Percentiles rank a stretch among this genome's conserved stretches.
Conservation (phyloP, 1,140 invertebrate genomes). For the Drosophila insularis region DNA sequence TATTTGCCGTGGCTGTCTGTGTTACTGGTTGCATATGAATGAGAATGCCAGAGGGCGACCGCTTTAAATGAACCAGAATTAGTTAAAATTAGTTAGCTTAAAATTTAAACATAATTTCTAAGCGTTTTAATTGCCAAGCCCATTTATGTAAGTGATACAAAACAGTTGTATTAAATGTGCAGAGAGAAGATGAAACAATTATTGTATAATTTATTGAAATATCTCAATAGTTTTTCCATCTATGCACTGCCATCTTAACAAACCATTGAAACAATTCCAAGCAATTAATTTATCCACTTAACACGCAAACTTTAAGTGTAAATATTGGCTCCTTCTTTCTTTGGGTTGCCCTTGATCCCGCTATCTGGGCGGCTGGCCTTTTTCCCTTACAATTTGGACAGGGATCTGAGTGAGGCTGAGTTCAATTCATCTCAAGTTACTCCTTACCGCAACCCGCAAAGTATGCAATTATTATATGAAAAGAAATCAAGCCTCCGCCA, state of each 20-base stretch:
- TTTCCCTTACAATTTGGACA: slow-evolving; percentile 15
- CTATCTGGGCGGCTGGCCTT: not conserved
- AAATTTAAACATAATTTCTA: not conserved
- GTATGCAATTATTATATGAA: slow-evolving; percentile 76
- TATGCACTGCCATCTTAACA: not conserved
- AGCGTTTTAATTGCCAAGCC: too few species aligned
- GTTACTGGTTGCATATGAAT: not conserved
- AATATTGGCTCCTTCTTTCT: slow-evolving; percentile 62
- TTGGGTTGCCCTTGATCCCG: not conserved
- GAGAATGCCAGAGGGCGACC: not conserved
- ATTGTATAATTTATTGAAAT: not conserved
- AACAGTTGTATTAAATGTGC: not conserved
- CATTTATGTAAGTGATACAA: not conserved
- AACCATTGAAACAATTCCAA: slow-evolving; percentile 62
- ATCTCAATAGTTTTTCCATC: not conserved
- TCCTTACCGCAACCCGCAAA: slow-evolving; percentile 40
- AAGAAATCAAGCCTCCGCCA: slow-evolving; percentile 54
- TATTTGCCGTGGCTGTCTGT: slow-evolving; percentile 49
- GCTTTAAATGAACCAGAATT: too few species aligned
- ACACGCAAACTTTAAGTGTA: slow-evolving; percentile 73
- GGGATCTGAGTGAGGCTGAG: not conserved
- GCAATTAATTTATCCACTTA: slow-evolving; percentile 77
- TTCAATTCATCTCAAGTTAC: not conserved
- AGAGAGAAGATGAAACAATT: not conserved
- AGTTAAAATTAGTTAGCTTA: too few species aligned